Evolutionary conservation across 2,797 vertebrate genomes (phyloP), one percentile per base, ranked within the genome.

Genomic region (Heliangelus exortis): DNA sequence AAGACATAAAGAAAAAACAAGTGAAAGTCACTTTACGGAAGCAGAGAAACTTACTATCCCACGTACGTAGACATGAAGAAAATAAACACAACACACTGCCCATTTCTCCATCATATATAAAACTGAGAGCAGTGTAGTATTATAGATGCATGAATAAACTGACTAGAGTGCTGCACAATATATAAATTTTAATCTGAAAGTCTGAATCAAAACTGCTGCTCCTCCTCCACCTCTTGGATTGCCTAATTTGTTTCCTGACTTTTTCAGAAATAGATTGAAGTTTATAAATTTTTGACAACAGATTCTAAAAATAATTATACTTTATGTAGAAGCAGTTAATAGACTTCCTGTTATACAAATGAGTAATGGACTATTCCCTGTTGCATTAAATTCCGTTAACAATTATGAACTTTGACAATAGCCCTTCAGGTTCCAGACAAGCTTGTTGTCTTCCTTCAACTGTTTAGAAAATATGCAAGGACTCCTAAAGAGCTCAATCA

Each of bases 271-370:
- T 14, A 84, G 63, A 48, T 26, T 50, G 12, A 82, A 87, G 84
- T 86, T 92, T 86, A 89, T 25, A 79, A 34, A 53, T 79, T 69
- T 86, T 62, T 69, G 76, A 73, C 36, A 93, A 55, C 47, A 68
- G 59, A 69, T 53, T 55, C 93, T 87, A 95, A 95, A 95, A 94
- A 92, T 93, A 91, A 73, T 54, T 81, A 29, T 76, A 57, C 62
- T 84, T 93, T 39, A 82, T 43, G 84, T 4, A 95, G 63, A 88
- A 92, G 59, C 63, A 93, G 29, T 59, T 89, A 90, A 88, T 25
- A 89, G 57, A 87, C 61, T 94, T 96, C 93, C 92, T 95, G 86
- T 68, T 92, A 79, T 63, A 82, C 29, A 82, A 74, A 34, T 39
- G 48, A 92, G 33, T 47, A 82, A 87, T 16, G 8, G 4, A 19